Evolutionary conservation across 2,888 invertebrate genomes (phyloP).

Genomic region (Eupelmus urozonus): DNA sequence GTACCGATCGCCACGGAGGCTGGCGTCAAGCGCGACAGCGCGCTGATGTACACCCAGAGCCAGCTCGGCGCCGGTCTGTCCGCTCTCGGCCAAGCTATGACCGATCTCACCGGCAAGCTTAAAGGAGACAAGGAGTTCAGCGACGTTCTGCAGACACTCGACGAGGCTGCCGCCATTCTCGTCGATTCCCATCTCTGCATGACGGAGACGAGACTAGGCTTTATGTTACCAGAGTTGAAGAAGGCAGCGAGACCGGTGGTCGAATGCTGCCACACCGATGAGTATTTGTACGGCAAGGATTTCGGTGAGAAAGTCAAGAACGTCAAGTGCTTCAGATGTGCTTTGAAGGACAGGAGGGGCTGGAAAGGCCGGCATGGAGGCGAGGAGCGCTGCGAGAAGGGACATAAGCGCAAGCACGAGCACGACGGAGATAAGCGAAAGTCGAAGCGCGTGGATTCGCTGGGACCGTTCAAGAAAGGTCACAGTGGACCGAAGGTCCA

Average conservation of each 20-base stretch:
- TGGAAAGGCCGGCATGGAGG: not conserved
- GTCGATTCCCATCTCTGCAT: slow-evolving; percentile 33
- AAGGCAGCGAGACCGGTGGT: not conserved
- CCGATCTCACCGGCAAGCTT: not conserved
- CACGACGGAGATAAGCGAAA: not conserved
- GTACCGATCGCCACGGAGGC: slow-evolving; percentile 6
- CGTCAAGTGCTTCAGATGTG: not conserved
- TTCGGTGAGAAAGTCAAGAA: slow-evolving; percentile 28
- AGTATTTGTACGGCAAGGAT: slow-evolving; percentile 29
- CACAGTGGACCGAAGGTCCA: not conserved
- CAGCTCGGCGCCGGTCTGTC: slow-evolving; percentile 53
- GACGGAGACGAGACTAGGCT: slow-evolving; percentile 18
- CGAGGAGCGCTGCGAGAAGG: not conserved
- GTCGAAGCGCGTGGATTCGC: slow-evolving; percentile 11
- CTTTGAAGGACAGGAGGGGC: not conserved
- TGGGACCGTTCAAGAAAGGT: not conserved
- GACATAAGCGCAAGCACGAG: slow-evolving; percentile 13
- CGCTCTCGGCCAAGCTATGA: slow-evolving; percentile 48
- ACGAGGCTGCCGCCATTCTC: slow-evolving; percentile 34
- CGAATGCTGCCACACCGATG: slow-evolving; percentile 20
- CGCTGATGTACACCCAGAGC: slow-evolving; percentile 35
- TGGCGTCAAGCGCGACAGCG: slow-evolving; percentile 35
- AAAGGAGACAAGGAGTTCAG: not conserved
- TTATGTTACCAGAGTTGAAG: slow-evolving; percentile 10
- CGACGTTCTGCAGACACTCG: slow-evolving; percentile 4